phyloP scores from a whole-genome alignment of 2,113 vertebrate species.

The Otolemur garnettii region DNA sequence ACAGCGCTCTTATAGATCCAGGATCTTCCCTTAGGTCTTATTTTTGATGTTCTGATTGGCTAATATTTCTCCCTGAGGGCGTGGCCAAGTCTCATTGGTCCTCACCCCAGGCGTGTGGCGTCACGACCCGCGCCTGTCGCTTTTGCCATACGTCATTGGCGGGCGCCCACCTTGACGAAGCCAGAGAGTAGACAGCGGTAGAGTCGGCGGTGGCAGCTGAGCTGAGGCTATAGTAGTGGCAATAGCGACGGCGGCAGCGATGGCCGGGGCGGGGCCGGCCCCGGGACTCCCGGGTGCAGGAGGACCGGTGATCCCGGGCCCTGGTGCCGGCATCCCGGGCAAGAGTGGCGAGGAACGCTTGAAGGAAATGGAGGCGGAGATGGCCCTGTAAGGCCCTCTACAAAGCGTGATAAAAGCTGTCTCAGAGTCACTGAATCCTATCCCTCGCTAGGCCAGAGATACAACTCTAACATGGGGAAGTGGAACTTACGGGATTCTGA shows the following conservation, averaged over 20 bases:
- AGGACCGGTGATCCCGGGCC: constrained; percentile 73
- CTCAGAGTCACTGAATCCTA: background rate
- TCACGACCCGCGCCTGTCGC: background rate
- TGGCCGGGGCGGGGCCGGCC: constrained; percentile 75
- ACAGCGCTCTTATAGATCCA: background rate
- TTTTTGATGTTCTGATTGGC: constrained; percentile 32
- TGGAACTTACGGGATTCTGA: background rate
- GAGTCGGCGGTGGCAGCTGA: background rate
- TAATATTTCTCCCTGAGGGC: background rate
- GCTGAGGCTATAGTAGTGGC: background rate
- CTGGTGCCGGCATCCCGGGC: constrained; percentile 82
- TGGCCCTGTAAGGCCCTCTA: constrained; percentile 93
- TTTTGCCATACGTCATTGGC: background rate
- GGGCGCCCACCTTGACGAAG: constrained; percentile 32
- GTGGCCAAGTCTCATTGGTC: constrained; percentile 29
- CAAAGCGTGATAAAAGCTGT: background rate
- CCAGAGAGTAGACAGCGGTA: background rate
- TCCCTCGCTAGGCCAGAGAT: background rate
- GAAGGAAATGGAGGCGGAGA: constrained; percentile 97
- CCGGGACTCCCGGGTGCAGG: constrained; percentile 77
- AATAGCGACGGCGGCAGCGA: constrained; percentile 61
- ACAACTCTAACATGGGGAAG: background rate
- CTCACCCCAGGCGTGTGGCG: fast-evolving
- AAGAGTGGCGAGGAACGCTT: constrained; percentile 94
- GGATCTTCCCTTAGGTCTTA: background rate